Evolutionary conservation across 2,797 vertebrate genomes (phyloP), one percentile per base, ranked within the genome.

Genomic region (Silurus lanzhouensis): DNA sequence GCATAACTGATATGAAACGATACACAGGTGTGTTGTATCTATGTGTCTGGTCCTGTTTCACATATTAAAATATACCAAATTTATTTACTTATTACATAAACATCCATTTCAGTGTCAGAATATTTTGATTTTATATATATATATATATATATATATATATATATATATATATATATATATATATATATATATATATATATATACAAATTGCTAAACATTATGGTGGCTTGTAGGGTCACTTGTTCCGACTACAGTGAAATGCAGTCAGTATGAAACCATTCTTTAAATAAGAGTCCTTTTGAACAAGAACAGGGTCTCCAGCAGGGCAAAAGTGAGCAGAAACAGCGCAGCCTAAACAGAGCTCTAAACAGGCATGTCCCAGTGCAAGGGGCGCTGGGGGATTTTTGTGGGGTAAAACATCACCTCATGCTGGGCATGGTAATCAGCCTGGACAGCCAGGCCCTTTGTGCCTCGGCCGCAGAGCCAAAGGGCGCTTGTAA

Each of bases 401-500:
- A 89, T 78, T 90, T 87, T 91, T 91, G 91, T 90, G 91, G 92
- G 92, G 90, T 90, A 91, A 92, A 83, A 89, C 89, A 89, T 87
- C 96, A 95, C 97, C 97, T 97, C 97, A 98, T 97, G 97, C 97
- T 98, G 97, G 97, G 98, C 97, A 98, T 98, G 97, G 96, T 98
- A 99, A 98, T 98, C 96, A 96, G 96, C 96, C 96, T 96, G 97
- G 97, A 98, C 97, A 98, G 96, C 96, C 96, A 94, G 91, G 94
- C 92, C 97, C 95, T 96, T 99, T 98, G 97, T 99, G 95, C 90
- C 91, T 91, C 89, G 95, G 96, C 96, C 96, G 95, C 95, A 95
- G 96, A 98, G 97, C 97, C 97, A 98, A 98, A 99, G 97, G 97
- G 97, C 97, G 95, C 97, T 97, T 99, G 97, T 98, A 98, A 97